Conservation (phyloP, 2,888 invertebrate genomes). For the Stenodera caucasica region DNA sequence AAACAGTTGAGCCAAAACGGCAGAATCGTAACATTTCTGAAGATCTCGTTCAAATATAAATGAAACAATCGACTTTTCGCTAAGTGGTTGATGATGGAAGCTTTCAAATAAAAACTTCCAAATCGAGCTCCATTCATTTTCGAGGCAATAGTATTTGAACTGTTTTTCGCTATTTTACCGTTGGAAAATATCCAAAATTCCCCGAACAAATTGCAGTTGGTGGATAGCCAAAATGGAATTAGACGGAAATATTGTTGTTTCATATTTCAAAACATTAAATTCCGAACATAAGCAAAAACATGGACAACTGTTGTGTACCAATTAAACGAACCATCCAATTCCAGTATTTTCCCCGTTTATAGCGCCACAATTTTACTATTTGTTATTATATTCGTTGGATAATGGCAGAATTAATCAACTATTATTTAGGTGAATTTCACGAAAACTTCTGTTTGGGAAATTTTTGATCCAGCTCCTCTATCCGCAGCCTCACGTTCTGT, state of each 20-base stretch:
- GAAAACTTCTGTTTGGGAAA: no score
- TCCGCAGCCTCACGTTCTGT: background rate
- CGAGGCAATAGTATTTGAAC: background rate
- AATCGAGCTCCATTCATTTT: no score
- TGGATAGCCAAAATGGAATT: background rate
- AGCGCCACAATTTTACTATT: no score
- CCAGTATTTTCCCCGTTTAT: no score
- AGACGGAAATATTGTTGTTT: background rate
- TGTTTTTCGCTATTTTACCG: background rate
- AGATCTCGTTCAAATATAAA: background rate
- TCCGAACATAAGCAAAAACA: background rate
- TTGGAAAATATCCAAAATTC: background rate
- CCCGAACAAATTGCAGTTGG: background rate
- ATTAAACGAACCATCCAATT: background rate
- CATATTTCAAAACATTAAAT: no score
- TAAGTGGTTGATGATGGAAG: background rate
- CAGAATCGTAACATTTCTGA: background rate
- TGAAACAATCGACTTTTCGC: background rate
- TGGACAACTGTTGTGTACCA: background rate
- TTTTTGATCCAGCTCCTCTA: no score
- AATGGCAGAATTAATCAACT: no score
- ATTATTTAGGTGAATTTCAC: no score
- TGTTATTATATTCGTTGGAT: no score
- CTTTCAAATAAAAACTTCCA: background rate
- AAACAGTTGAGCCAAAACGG: background rate